Percentiles rank a stretch among this genome's conserved stretches.
Conservation (phyloP, 2,797 vertebrate genomes). For the Spinus pinus region DNA sequence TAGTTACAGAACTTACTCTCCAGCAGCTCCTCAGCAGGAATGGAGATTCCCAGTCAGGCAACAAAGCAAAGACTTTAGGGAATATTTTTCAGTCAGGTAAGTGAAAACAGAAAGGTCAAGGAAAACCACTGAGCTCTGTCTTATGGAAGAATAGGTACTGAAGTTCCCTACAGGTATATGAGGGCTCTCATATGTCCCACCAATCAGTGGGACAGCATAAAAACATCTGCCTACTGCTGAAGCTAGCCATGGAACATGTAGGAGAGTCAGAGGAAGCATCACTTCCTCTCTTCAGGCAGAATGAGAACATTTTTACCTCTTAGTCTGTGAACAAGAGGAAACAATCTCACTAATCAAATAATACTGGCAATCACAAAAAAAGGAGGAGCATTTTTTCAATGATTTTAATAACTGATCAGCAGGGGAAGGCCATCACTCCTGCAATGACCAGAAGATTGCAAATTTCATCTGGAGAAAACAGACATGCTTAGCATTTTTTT, state of each 20-base stretch:
- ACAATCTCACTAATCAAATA: neutral
- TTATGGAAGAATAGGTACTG: neutral
- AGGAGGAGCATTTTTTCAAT: neutral
- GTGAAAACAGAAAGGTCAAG: neutral
- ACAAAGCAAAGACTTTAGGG: neutral
- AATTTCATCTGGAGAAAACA: neutral
- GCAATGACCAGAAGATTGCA: neutral
- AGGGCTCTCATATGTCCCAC: neutral
- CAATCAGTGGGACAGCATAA: neutral
- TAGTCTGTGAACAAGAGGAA: neutral
- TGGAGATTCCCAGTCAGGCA: neutral
- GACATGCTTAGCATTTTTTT: neutral
- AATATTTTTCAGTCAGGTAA: neutral
- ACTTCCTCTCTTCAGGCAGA: neutral
- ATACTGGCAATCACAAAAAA: accelerated
- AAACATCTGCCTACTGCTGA: neutral
- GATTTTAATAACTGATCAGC: neutral
- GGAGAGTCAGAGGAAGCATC: neutral
- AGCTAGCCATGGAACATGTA: neutral
- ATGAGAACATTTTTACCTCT: neutral
- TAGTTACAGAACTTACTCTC: neutral
- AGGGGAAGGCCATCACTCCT: accelerated
- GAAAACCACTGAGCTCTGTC: neutral
- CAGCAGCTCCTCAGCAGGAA: neutral
- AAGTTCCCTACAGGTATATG: neutral